Evolutionary conservation across 2,888 invertebrate species (phyloP), one percentile per base, ranked within the genome.

Genomic region (Exocentrus adspersus): DNA sequence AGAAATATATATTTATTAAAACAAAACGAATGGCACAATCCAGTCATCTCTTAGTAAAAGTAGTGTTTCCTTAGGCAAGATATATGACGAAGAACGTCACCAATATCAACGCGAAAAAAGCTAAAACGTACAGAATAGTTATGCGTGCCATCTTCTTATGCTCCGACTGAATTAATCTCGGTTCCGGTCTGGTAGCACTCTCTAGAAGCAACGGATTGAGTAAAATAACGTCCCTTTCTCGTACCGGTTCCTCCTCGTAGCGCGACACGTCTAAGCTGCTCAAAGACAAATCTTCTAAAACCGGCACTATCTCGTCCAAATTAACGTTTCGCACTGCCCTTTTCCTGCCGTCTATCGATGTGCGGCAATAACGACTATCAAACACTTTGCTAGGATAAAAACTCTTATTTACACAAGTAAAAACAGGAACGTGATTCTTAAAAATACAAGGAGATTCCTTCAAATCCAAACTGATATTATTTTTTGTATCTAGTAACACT

Each of bases 11-110:
- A 53, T 62, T 60, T 60, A 17, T 43, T 48, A 52, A 51, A 48
- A 14, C 19, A 61, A 53, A 65, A 53, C 54, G 19, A 48, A 14
- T 60, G 60, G 60, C 51, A 56, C 52, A 24, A 16, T 48, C 53
- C 56, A 64, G 67, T 67, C 62, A 64, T 52, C 19, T 54, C 30
- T 57, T 57, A n/a, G n/a, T n/a, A 57, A 57, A 57, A 54, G 30
- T 30, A 42, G 42, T 51, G 42, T 6, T 51, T 28, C n/a, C 28
- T 79, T 79, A 86, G 57, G 82, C 81, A 76, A 86, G 85, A 78
- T 87, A 86, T 69, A 86, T 83, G 69, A 86, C 81, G 75, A 86
- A 86, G 81, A 86, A 86, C 37, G 86, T 85, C 61, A 85, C 81
- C 65, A 85, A 82, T 50, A 84, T 83, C 72, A 86, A 77, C 62